These are phyloP conservation scores for Carposina sasakii DNA, from an alignment of 1,140 invertebrate species.

Conservation along the genomic window DNA sequence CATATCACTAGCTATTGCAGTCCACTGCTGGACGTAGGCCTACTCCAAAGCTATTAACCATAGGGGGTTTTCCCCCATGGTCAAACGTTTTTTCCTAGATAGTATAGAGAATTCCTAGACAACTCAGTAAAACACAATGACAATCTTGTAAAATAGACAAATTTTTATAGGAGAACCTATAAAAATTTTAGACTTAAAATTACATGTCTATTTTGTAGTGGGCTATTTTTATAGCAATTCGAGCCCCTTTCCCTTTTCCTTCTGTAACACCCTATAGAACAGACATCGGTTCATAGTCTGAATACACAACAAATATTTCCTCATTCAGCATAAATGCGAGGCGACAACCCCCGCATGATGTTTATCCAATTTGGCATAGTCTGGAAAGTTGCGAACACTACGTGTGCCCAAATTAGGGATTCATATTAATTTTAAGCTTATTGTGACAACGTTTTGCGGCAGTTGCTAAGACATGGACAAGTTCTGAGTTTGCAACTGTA, in stretches of 20 bases:
- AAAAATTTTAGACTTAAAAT: neutral
- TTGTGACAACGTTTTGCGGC: constrained; percentile 45
- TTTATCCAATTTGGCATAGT: constrained; percentile 70
- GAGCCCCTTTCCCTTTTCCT: too few species aligned
- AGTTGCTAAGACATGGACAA: constrained; percentile 27
- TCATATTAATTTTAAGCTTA: constrained; percentile 65
- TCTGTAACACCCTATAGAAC: neutral
- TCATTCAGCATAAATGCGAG: neutral
- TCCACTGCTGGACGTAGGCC: too few species aligned
- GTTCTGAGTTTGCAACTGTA: too few species aligned
- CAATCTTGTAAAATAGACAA: too few species aligned
- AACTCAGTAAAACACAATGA: too few species aligned
- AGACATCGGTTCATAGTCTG: neutral
- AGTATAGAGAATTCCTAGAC: too few species aligned
- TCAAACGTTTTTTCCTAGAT: too few species aligned
- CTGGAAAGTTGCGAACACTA: constrained; percentile 68
- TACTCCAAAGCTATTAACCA: too few species aligned
- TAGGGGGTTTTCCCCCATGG: too few species aligned
- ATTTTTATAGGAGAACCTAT: too few species aligned
- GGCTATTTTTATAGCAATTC: neutral
- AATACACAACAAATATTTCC: neutral
- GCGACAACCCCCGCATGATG: constrained; percentile 47
- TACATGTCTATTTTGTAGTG: neutral
- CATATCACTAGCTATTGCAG: too few species aligned
- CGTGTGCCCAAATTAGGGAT: constrained; percentile 68